Conservation (phyloP, 2,888 invertebrate species). For the Ischnura elegans region DNA sequence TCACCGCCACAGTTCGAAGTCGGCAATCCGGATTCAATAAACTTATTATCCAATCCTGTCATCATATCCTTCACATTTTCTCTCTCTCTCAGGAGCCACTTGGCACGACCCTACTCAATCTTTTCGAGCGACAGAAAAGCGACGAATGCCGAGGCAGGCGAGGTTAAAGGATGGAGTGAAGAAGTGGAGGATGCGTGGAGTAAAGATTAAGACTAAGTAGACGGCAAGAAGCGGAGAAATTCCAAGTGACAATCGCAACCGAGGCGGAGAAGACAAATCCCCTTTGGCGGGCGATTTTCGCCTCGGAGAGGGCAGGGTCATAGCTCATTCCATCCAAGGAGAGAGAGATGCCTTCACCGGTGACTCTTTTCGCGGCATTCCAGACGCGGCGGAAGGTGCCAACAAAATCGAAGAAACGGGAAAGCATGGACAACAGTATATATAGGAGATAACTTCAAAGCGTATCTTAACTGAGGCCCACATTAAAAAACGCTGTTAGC, state of each 20-base stretch:
- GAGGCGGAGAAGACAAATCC: conserved; percentile 2
- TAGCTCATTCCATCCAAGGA: background rate
- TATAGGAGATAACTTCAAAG: no score
- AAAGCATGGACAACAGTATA: no score
- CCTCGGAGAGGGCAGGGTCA: background rate
- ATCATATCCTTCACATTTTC: background rate
- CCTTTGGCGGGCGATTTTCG: background rate
- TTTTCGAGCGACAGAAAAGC: background rate
- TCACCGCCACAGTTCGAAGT: no score
- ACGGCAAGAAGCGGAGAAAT: background rate
- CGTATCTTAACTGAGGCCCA: no score
- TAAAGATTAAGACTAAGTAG: conserved; percentile 19
- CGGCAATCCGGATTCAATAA: no score
- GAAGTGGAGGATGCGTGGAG: background rate
- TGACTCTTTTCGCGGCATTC: conserved; percentile 9
- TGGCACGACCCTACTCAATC: background rate
- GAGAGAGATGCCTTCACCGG: background rate
- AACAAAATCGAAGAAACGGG: no score
- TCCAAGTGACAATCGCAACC: background rate
- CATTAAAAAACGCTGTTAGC: no score
- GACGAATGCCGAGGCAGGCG: background rate
- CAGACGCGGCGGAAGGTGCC: background rate
- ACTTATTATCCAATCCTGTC: no score
- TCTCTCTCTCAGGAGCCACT: background rate
- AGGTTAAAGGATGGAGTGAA: background rate